phyloP scores from a whole-genome alignment of 2,113 vertebrate species.

The Hemichromis elongatus region DNA sequence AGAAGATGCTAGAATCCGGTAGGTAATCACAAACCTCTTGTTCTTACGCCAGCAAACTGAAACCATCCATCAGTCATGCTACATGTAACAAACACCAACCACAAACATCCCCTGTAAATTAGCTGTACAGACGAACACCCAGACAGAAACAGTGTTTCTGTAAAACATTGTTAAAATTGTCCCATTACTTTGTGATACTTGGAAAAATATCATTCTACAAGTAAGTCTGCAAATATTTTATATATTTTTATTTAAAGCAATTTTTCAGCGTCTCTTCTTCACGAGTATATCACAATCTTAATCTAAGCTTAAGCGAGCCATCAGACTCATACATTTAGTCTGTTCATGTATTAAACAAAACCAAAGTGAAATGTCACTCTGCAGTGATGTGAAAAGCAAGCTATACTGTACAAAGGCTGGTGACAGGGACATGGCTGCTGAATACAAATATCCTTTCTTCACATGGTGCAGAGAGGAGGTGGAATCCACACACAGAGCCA shows the following conservation, averaged over 20 bases:
- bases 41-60: not conserved
- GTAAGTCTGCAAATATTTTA: too few relatives aligned
- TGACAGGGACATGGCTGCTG: not conserved
- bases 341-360: not conserved
- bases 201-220: not conserved
- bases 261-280: not conserved
- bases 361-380: not conserved
- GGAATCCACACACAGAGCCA: constrained; percentile 4
- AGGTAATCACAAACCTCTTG: not conserved
- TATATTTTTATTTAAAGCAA: not conserved
- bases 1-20: not conserved
- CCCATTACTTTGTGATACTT: not conserved
- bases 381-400: not conserved
- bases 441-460: not conserved
- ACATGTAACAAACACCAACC: not conserved
- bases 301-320: not conserved
- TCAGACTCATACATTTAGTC: not conserved
- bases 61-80: not conserved
- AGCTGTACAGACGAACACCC: not conserved
- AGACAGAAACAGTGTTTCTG: not conserved
- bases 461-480: not conserved
- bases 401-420: not conserved
- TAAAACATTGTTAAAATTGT: not conserved
- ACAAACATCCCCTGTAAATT: not conserved
- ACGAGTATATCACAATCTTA: not conserved